These are phyloP conservation scores for Macaria liturata DNA, from an alignment of 2,888 invertebrate genomes.

Conservation along the genomic window DNA sequence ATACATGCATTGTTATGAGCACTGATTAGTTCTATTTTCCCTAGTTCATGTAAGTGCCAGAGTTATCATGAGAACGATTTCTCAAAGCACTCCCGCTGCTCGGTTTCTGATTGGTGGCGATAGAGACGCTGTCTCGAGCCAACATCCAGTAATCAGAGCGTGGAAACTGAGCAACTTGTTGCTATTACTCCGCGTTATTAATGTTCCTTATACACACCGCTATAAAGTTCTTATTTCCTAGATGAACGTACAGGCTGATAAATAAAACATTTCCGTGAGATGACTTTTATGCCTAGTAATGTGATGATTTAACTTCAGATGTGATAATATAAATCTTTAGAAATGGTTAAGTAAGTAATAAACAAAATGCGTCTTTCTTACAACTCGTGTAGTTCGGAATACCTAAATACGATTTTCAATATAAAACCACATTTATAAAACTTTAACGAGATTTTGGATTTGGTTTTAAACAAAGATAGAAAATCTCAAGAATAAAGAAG, in stretches of 20 bases:
- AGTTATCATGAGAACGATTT: conserved; percentile 46
- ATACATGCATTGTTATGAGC: no score
- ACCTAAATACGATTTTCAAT: no score
- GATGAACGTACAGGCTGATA: conserved; percentile 9
- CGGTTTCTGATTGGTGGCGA: conserved; percentile 75
- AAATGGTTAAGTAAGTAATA: not conserved
- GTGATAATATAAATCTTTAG: not conserved
- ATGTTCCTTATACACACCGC: conserved; percentile 46
- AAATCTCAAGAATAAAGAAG: no score
- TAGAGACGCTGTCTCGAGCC: conserved; percentile 81
- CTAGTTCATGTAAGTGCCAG: conserved; percentile 8
- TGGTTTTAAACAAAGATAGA: no score
- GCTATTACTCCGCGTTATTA: conserved; percentile 48
- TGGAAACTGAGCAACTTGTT: conserved; percentile 77
- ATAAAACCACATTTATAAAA: no score
- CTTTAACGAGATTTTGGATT: no score
- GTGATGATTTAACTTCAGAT: conserved; percentile 4
- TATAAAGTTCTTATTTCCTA: conserved; percentile 45
- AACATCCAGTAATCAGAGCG: conserved; percentile 83
- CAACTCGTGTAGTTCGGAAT: no score
- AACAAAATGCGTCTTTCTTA: not conserved
- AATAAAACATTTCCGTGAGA: conserved; percentile 9
- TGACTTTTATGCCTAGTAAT: conserved; percentile 7
- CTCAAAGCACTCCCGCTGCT: conserved; percentile 53
- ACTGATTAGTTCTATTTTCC: no score